Base-by-base conservation (phyloP, 2,888 invertebrate species). In the Hyppa rectilinea region DNA sequence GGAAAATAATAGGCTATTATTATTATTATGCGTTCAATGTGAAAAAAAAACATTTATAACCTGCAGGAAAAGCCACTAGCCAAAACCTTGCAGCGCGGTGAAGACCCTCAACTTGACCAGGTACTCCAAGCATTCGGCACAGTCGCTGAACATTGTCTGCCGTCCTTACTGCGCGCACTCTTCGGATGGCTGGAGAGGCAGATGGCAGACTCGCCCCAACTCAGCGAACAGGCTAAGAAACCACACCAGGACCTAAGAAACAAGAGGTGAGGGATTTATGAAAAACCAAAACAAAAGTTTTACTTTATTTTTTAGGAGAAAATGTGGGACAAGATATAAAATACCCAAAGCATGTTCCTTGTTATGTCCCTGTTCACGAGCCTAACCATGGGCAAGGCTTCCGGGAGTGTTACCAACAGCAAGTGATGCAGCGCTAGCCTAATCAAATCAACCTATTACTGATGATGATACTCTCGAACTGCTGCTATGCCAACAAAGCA, bases 61-160 rank as follows among this genome's bases (percentile, higher is more conserved):
- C 76, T 76, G 10, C 87, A 98, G 97, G 99, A 99, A 90, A 98
- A 98, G 90, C 98, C 98, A n/a, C 93, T 99, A 47, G 98, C 99
- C 38, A 99, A 99, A 96, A 97, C 99, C 3, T 94, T 99, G 67
- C 99, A 99, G 95, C 97, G 99, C 80, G 99, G 99, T 14, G 99
- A 99, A 96, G 99, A 99, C 95, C 96, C 97, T 12, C 98, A 99
- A 84, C 98, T 99, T 89, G 99, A 99, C 93, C 99, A 99, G 93
- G 96, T 99, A 52, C 94, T 99, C 58, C 98, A 97, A 62, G 98
- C 99, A 0, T 97, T 99, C 88, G 99, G 99, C 23, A 98, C 98
- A 14, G 99, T 99, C 4, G 99, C 99, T 0, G 99, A 99, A 91
- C 99, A 99, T 91, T 99, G 99, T 92, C 95, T 99, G 80, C 99